Percentiles rank a stretch among this genome's conserved stretches.
These are phyloP conservation scores for Scaptomyza polygonia DNA, from an alignment of 2,888 invertebrate genomes.

Conservation along the genomic window DNA sequence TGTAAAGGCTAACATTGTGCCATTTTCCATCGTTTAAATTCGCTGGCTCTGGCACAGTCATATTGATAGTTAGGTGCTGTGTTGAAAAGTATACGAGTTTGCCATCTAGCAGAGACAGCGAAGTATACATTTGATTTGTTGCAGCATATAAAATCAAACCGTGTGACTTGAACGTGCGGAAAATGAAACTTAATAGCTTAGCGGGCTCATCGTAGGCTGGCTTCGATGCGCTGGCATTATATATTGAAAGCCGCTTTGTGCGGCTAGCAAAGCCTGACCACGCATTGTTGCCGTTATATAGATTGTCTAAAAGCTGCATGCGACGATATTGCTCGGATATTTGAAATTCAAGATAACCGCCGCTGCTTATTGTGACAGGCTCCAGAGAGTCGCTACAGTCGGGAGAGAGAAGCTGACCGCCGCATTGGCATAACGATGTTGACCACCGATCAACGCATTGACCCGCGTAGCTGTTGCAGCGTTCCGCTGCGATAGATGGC, in stretches of 20 bases:
- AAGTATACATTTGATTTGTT: constrained; percentile 94
- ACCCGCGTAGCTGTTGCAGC: constrained; percentile 87
- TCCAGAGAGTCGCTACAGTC: constrained; percentile 92
- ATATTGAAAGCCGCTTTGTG: constrained; percentile 16
- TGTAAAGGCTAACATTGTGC: constrained; percentile 93
- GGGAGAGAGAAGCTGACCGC: constrained; percentile 89
- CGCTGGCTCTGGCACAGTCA: constrained; percentile 88
- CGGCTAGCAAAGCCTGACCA: constrained; percentile 85
- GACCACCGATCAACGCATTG: constrained; percentile 95
- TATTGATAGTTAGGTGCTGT: constrained; percentile 91
- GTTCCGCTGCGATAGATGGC: constrained; percentile 81
- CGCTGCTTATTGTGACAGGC: constrained; percentile 91
- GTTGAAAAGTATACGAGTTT: constrained; percentile 92
- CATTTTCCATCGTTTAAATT: constrained; percentile 92
- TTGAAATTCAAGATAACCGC: constrained; percentile 91
- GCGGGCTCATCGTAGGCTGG: constrained; percentile 85
- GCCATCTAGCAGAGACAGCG: constrained; percentile 91
- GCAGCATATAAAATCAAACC: constrained; percentile 94
- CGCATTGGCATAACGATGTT: constrained; percentile 89
- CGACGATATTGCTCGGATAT: constrained; percentile 93
- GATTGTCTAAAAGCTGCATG: constrained; percentile 92
- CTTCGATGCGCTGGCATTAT: constrained; percentile 74
- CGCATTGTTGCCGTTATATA: constrained; percentile 90
- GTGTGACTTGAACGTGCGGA: constrained; percentile 91
- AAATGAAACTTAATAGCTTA: constrained; percentile 91